phyloP scores from a whole-genome alignment of 2,888 invertebrate genomes.

The Clepsis dumicolana region DNA sequence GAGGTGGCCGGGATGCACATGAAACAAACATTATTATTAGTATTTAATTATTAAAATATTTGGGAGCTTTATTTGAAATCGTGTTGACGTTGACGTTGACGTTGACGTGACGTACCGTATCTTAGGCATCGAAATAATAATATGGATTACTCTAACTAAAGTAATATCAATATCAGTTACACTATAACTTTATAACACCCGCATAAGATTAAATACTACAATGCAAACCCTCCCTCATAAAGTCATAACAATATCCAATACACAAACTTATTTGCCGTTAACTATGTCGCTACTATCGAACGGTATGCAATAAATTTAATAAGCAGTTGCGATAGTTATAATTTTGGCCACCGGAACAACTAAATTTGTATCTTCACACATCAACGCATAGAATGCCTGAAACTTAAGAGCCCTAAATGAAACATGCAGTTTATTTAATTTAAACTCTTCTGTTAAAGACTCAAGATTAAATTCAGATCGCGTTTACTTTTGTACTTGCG shows the following conservation, averaged over 20 bases:
- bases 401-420: background rate
- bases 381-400: constrained; percentile 1
- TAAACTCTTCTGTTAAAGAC: background rate
- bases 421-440: background rate
- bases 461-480: background rate
- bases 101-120: no score
- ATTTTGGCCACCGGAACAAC: background rate
- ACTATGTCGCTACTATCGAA: background rate
- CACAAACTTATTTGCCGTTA: constrained; percentile 13
- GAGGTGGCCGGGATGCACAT: no score
- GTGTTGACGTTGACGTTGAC: no score
- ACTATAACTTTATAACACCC: background rate
- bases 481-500: background rate
- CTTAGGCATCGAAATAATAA: no score
- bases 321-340: background rate
- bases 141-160: background rate
- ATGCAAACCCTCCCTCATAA: constrained; percentile 23
- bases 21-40: no score
- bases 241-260: constrained; percentile 13
- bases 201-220: constrained; percentile 6
- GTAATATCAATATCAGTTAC: background rate
- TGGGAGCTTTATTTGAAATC: no score
- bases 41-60: no score
- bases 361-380: constrained; percentile 31
- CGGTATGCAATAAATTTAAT: background rate